Evolutionary conservation across 2,888 invertebrate genomes (phyloP).

Genomic region (Nomada fucata): DNA sequence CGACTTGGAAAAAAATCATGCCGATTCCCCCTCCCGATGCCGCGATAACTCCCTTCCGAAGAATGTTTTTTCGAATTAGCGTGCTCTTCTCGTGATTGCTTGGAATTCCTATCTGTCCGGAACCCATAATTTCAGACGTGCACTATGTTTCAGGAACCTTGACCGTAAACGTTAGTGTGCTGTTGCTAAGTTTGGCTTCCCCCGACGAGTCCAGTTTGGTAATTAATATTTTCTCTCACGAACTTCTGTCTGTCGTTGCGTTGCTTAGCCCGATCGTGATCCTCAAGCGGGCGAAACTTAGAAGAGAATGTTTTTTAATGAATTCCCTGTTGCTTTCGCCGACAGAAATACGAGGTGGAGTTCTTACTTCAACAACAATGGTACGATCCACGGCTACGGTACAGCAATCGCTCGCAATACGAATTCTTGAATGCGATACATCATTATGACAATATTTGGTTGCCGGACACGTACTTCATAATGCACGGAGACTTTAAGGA

Average conservation of each 20-base stretch:
- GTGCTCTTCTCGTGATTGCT: slow-evolving; percentile 43
- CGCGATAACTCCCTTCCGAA: slow-evolving; percentile 15
- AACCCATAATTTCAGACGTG: slow-evolving; percentile 61
- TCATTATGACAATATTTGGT: slow-evolving; percentile 96
- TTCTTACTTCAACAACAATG: slow-evolving; percentile 97
- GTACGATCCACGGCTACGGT: slow-evolving; percentile 95
- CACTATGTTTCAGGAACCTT: slow-evolving; percentile 91
- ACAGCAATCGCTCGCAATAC: slow-evolving; percentile 94
- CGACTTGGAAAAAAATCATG: background rate
- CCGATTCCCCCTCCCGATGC: slow-evolving; percentile 11
- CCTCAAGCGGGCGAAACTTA: no score
- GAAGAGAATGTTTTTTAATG: no score
- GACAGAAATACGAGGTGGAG: slow-evolving; percentile 98
- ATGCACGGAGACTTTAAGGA: slow-evolving; percentile 99
- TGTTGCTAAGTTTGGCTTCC: slow-evolving; percentile 96
- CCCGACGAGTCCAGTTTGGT: slow-evolving; percentile 98
- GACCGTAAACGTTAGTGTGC: slow-evolving; percentile 96
- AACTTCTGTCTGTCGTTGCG: no score
- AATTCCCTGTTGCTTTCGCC: slow-evolving; percentile 72
- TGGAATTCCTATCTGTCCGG: background rate
- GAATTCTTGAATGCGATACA: slow-evolving; percentile 96
- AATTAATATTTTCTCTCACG: slow-evolving; percentile 84
- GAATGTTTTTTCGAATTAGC: slow-evolving; percentile 27
- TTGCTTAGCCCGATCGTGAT: no score
- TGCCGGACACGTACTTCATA: slow-evolving; percentile 97